Evolutionary conservation across 2,797 vertebrate genomes (phyloP), one percentile per base, ranked within the genome.

Genomic region (Amphiprion clarkii): DNA sequence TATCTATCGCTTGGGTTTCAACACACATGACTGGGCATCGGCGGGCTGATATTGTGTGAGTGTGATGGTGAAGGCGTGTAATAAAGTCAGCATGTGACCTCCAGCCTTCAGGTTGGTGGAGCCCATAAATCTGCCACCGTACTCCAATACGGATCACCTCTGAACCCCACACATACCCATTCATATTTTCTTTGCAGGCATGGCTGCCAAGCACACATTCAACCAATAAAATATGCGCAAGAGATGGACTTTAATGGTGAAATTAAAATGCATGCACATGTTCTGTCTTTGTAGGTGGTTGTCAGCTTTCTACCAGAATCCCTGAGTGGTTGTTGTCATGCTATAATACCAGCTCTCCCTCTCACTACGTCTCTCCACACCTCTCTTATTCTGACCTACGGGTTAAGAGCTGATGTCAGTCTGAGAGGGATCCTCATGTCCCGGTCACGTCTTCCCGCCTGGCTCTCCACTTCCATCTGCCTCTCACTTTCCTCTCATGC

Each of bases 11-110:
- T 46, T 21, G 36, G 73, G 71, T 59, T 54, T 66, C 33, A 60
- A 62, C 56, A 59, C 46, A 51, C 42, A 67, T 64, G 71, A 82
- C 66, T 60, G 67, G 60, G 67, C 64, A 72, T 67, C 58, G 21
- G 71, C 29, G 36, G 73, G 51, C 53, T 59, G 61, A 71, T 81
- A 67, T 44, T 64, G 62, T 57, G 72, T 69, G 55, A 78, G 60
- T 76, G 75, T 56, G 75, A 63, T 23, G 58, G 61, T 68, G 70
- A 40, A 81, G 55, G 90, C 79, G 44, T 86, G 84, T 93, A 93
- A 93, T 89, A 90, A 79, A 88, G 76, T 76, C 90, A 87, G 69
- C 76, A 81, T 92, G 93, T 87, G 90, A 90, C 90, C 91, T 87
- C 56, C 63, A 64, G 79, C 70, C 76, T 81, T 71, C 42, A 73